A percentile compares a stretch with the other conserved stretches of the same genome.
Evolutionary conservation across 92 coral and sea anemone genomes (phyloP).

Genomic region (Siderastrea siderea): DNA sequence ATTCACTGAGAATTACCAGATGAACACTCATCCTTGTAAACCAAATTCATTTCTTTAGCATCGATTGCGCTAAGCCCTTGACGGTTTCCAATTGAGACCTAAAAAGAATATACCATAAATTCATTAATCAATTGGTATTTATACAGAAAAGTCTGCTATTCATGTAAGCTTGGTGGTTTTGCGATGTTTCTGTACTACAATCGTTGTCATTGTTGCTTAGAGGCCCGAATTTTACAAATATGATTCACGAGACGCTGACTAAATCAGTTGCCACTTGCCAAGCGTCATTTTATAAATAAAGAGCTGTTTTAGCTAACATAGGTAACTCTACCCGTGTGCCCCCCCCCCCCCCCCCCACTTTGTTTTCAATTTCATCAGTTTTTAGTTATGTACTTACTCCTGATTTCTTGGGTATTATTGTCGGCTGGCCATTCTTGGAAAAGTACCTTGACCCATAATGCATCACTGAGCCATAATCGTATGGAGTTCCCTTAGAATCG

Average conservation of each 20-base stretch:
- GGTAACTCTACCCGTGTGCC: too few species aligned
- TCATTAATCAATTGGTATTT: too few species aligned
- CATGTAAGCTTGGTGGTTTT: too few species aligned
- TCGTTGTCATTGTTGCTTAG: too few species aligned
- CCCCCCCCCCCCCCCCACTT: too few species aligned
- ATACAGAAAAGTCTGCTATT: too few species aligned
- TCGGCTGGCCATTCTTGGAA: slow-evolving; percentile 12
- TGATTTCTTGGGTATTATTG: slow-evolving; percentile 9
- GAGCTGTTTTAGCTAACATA: too few species aligned
- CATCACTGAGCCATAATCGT: slow-evolving; percentile 34
- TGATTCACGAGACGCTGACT: too few species aligned
- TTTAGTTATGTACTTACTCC: neutral
- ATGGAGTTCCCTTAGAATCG: slow-evolving; percentile 24
- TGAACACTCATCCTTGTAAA: slow-evolving; percentile 6
- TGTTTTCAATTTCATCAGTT: neutral
- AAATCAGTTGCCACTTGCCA: too few species aligned
- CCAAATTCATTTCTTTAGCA: slow-evolving; percentile 3
- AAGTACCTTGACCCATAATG: slow-evolving; percentile 22
- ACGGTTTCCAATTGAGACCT: slow-evolving; percentile 24
- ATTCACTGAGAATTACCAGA: neutral
- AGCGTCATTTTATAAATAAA: too few species aligned
- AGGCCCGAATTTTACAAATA: too few species aligned
- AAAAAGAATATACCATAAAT: neutral
- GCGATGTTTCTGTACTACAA: too few species aligned
- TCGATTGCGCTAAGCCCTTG: neutral